Evolutionary conservation across 2,888 invertebrate species (phyloP).

Genomic region (Eupithecia subumbrata): DNA sequence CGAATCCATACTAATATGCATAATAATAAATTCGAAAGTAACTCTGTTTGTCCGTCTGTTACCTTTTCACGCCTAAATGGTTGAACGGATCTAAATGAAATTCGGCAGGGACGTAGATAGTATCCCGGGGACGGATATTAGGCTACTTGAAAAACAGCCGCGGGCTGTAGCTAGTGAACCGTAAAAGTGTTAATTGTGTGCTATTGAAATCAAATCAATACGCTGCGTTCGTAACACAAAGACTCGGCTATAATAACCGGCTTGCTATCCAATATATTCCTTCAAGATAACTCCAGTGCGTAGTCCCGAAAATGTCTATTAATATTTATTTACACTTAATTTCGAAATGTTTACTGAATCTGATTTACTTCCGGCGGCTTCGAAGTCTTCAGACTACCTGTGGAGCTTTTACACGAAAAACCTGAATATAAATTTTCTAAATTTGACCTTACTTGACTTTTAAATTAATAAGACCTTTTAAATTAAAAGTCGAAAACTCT

Average conservation of each 20-base stretch:
- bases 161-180: too few species aligned
- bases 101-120: too few species aligned
- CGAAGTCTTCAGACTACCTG: constrained; percentile 10
- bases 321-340: constrained; percentile 49
- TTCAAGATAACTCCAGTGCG: background rate
- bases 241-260: background rate
- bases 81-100: too few species aligned
- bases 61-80: too few species aligned
- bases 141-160: too few species aligned
- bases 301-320: constrained; percentile 44
- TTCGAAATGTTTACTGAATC: constrained; percentile 29
- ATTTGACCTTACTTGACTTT: background rate
- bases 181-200: too few species aligned
- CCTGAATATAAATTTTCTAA: background rate
- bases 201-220: too few species aligned
- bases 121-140: too few species aligned
- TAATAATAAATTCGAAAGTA: too few species aligned
- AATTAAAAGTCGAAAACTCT: background rate
- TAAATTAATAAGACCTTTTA: background rate
- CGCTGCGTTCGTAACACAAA: too few species aligned
- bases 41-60: too few species aligned
- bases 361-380: constrained; percentile 28
- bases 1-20: too few species aligned
- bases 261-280: background rate
- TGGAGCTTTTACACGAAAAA: background rate